A percentile compares a stretch with the other conserved stretches of the same genome.
Evolutionary conservation across 92 coral and sea anemone genomes (phyloP).

Genomic region (Bergia puertoricense): DNA sequence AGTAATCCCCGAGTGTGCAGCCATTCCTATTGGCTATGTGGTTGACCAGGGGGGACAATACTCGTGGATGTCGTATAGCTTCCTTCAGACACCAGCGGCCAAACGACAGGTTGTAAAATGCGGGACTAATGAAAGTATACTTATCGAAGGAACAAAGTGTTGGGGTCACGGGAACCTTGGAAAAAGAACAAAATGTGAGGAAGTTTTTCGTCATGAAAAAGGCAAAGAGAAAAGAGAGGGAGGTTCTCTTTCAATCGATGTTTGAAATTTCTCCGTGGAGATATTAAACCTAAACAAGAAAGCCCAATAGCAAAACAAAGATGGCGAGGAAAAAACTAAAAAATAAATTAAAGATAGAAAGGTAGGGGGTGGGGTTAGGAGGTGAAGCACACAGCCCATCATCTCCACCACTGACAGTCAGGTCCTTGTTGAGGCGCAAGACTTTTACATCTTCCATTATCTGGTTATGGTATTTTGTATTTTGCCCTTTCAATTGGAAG

Average conservation of each 20-base stretch:
- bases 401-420: neutral
- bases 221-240: too few species aligned
- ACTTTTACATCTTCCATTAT: too few species aligned
- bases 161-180: constrained; percentile 55
- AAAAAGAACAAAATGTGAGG: neutral
- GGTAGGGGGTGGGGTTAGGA: too few species aligned
- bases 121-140: constrained; percentile 57
- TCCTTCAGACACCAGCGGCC: constrained; percentile 66
- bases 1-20: constrained; percentile 55
- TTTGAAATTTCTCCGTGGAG: too few species aligned
- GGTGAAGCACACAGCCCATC: neutral
- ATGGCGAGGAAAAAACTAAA: too few species aligned
- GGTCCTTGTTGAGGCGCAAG: too few species aligned
- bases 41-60: constrained; percentile 47
- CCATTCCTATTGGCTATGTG: constrained; percentile 48
- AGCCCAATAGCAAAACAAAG: too few species aligned
- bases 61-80: constrained; percentile 60
- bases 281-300: too few species aligned
- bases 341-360: too few species aligned
- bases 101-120: constrained; percentile 61
- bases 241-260: too few species aligned
- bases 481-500: neutral
- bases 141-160: constrained; percentile 61
- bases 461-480: too few species aligned
- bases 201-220: too few species aligned